phyloP scores from a whole-genome alignment of 2,797 vertebrate species.

The Micropoecilia bifurca region DNA sequence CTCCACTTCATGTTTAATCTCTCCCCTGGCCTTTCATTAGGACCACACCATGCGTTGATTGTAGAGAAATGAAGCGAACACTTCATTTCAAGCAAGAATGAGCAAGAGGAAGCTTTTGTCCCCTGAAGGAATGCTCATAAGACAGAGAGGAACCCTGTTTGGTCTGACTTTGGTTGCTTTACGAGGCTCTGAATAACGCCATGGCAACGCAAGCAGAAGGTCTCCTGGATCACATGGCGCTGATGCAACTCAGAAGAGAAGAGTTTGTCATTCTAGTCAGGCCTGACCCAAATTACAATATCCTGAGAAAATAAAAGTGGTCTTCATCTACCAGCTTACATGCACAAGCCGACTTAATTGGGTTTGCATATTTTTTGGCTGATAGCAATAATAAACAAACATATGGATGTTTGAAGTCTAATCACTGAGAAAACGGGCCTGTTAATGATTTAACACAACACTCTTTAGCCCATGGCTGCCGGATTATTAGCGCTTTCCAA shows the following conservation, averaged over 20 bases:
- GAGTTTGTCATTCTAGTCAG: conserved; percentile 85
- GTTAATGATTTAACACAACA: conserved; percentile 65
- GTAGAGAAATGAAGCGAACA: conserved; percentile 76
- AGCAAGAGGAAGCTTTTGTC: conserved; percentile 73
- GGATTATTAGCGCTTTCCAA: conserved; percentile 59
- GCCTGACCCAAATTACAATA: conserved; percentile 83
- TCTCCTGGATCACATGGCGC: conserved; percentile 69
- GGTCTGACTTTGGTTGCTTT: conserved; percentile 73
- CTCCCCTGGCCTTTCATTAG: conserved; percentile 69
- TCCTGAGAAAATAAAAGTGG: conserved; percentile 74
- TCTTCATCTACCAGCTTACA: conserved; percentile 54
- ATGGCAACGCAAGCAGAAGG: conserved; percentile 83
- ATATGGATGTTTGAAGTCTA: conserved; percentile 74
- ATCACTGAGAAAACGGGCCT: conserved; percentile 57
- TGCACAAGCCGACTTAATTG: conserved; percentile 46
- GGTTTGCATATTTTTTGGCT: conserved; percentile 51
- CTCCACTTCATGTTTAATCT: conserved; percentile 77
- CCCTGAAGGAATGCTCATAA: conserved; percentile 70
- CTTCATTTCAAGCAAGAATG: conserved; percentile 77
- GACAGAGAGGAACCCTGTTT: conserved; percentile 75
- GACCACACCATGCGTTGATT: conserved; percentile 77
- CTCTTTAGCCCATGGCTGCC: conserved; percentile 51
- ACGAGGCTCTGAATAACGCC: conserved; percentile 75
- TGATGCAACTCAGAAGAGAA: conserved; percentile 62
- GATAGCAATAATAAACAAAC: conserved; percentile 61